A percentile compares a stretch with the other conserved stretches of the same genome.
Evolutionary conservation across 1,140 invertebrate genomes (phyloP).

Genomic region (Drosophila ironensis): DNA sequence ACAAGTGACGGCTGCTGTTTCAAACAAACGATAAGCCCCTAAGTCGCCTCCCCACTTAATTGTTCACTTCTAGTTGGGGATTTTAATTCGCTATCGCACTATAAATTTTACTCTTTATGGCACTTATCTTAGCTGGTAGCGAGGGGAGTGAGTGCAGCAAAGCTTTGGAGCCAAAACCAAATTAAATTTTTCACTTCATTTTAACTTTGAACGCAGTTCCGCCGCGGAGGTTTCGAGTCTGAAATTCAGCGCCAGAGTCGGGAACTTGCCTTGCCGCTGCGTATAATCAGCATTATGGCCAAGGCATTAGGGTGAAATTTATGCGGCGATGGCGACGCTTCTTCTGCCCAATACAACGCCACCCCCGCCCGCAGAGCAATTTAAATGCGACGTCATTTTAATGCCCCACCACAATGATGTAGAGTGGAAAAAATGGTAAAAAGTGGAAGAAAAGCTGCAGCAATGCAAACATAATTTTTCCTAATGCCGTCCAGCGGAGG

Average conservation of each 20-base stretch:
- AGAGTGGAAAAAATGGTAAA: constrained; percentile 1
- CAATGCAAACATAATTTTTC: constrained; percentile 43
- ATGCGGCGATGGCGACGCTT: constrained; percentile 43
- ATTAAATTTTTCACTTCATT: constrained; percentile 58
- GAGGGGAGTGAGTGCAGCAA: constrained; percentile 29
- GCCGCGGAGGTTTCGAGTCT: background rate
- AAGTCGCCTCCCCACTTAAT: constrained; percentile 14
- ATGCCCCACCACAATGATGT: constrained; percentile 29
- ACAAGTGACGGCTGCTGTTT: constrained; percentile 22
- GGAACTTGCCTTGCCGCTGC: constrained; percentile 1
- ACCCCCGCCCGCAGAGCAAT: constrained; percentile 10
- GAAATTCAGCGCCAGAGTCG: background rate
- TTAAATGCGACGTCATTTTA: constrained; percentile 62
- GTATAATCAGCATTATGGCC: constrained; percentile 69
- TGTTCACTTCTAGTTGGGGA: constrained; percentile 21
- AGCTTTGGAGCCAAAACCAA: constrained; percentile 29
- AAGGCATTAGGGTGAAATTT: constrained; percentile 64
- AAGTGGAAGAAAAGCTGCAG: background rate
- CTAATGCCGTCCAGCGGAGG: constrained; percentile 19
- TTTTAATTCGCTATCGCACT: constrained; percentile 35
- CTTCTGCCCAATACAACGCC: background rate
- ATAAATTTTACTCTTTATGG: constrained; percentile 50
- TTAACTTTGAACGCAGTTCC: constrained; percentile 35
- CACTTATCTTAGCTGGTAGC: constrained; percentile 30
- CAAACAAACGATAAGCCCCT: constrained; percentile 20